These are phyloP conservation scores for Lasioglossum leucozonium DNA, from an alignment of 2,888 invertebrate species.

Conservation along the genomic window DNA sequence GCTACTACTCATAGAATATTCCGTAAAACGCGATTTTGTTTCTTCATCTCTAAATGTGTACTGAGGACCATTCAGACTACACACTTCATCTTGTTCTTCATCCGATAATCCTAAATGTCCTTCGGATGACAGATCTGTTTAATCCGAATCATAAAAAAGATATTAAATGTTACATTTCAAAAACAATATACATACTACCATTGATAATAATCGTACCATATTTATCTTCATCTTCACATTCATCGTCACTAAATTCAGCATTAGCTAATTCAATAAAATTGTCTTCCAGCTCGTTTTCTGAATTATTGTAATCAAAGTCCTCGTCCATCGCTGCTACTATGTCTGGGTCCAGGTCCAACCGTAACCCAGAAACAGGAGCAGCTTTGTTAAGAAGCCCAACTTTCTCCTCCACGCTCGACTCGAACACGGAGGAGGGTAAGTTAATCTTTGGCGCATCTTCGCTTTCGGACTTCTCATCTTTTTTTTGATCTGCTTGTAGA, in stretches of 20 bases:
- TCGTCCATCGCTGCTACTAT: constrained; percentile 96
- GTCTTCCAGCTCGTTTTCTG: constrained; percentile 94
- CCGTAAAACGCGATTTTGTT: constrained; percentile 94
- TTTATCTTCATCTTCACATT: constrained; percentile 82
- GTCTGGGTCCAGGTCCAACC: constrained; percentile 95
- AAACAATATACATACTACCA: too few relatives aligned
- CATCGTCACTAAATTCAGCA: constrained; percentile 84
- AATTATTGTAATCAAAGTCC: constrained; percentile 94
- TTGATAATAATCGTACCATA: too few relatives aligned
- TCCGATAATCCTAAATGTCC: constrained; percentile 74
- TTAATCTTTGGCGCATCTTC: constrained; percentile 84
- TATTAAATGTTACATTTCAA: too few relatives aligned
- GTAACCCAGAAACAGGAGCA: constrained; percentile 88
- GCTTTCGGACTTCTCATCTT: constrained; percentile 77
- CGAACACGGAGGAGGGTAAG: constrained; percentile 95
- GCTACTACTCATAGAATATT: constrained; percentile 97
- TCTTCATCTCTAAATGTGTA: constrained; percentile 88
- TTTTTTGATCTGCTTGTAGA: constrained; percentile 63
- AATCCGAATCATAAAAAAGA: constrained; percentile 83
- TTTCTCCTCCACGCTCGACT: constrained; percentile 93
- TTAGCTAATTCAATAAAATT: constrained; percentile 95
- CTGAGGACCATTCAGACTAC: constrained; percentile 84
- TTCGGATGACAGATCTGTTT: constrained; percentile 82
- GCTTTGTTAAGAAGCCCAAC: constrained; percentile 94
- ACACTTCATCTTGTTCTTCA: constrained; percentile 85